Evolutionary conservation across 1,140 invertebrate species (phyloP).

Genomic region (Megalopta genalis): DNA sequence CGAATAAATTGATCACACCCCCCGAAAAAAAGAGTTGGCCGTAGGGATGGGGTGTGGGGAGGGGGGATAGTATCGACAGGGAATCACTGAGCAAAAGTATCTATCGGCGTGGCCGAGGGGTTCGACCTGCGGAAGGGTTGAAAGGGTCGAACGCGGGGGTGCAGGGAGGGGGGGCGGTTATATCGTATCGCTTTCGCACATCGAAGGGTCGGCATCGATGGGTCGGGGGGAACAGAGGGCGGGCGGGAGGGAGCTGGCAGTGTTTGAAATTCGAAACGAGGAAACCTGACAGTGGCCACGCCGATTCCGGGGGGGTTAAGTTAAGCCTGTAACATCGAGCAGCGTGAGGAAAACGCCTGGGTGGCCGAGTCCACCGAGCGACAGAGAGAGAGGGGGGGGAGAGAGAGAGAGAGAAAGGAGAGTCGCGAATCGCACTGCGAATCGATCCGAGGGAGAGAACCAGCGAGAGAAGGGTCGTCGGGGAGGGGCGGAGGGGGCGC

Average conservation of each 20-base stretch:
- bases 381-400: too few relatives aligned
- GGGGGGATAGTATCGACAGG: too few relatives aligned
- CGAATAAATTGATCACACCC: too few relatives aligned
- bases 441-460: too few relatives aligned
- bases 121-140: neutral
- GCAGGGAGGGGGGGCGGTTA: neutral
- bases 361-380: too few relatives aligned
- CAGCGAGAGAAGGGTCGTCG: too few relatives aligned
- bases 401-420: too few relatives aligned
- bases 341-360: neutral
- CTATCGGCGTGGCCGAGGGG: neutral
- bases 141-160: slow-evolving; percentile 13
- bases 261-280: slow-evolving; percentile 68
- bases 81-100: too few relatives aligned
- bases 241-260: slow-evolving; percentile 12
- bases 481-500: too few relatives aligned
- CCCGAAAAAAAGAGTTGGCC: too few relatives aligned
- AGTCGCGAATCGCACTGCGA: too few relatives aligned
- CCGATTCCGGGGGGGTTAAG: slow-evolving; percentile 73
- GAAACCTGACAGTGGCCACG: slow-evolving; percentile 71
- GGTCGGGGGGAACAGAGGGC: slow-evolving; percentile 15
- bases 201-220: neutral
- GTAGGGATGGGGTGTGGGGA: too few relatives aligned
- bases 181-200: slow-evolving; percentile 43
- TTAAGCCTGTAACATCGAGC: slow-evolving; percentile 69